phyloP scores from a whole-genome alignment of 2,888 invertebrate genomes.

The Spilarctia lutea region DNA sequence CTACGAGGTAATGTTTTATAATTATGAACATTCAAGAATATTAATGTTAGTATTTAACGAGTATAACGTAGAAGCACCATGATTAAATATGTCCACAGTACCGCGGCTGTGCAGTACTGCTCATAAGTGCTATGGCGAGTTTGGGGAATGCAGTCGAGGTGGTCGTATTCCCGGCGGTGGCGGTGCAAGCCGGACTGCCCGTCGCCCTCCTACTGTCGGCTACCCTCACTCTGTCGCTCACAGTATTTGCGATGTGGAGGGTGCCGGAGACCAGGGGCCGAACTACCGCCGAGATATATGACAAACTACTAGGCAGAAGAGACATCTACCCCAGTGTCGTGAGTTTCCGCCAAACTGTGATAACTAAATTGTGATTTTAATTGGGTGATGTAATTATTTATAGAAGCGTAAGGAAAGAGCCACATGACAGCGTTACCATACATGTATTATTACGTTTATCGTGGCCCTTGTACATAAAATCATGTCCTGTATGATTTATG shows the following conservation, averaged over 20 bases:
- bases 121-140: constrained; percentile 59
- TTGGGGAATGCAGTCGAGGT: constrained; percentile 67
- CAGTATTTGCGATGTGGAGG: constrained; percentile 51
- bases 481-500: not conserved
- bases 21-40: not conserved
- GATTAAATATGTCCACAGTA: constrained; percentile 53
- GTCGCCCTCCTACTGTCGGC: constrained; percentile 58
- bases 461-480: not conserved
- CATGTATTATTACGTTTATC: not conserved
- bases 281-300: constrained; percentile 61
- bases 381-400: not conserved
- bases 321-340: not conserved
- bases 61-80: not conserved
- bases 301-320: constrained; percentile 23
- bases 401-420: not conserved
- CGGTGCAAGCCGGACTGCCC: constrained; percentile 30
- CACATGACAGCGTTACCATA: not conserved
- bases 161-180: constrained; percentile 59
- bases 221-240: constrained; percentile 55
- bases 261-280: constrained; percentile 66
- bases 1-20: constrained; percentile 60
- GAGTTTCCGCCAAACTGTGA: not conserved
- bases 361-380: constrained; percentile 10
- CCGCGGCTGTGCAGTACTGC: constrained; percentile 68
- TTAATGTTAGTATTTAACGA: not conserved